Percentiles rank a stretch among this genome's conserved stretches.
These are phyloP conservation scores for Didymodactylos carnosus DNA, from an alignment of 2,888 invertebrate species.

Conservation along the genomic window DNA sequence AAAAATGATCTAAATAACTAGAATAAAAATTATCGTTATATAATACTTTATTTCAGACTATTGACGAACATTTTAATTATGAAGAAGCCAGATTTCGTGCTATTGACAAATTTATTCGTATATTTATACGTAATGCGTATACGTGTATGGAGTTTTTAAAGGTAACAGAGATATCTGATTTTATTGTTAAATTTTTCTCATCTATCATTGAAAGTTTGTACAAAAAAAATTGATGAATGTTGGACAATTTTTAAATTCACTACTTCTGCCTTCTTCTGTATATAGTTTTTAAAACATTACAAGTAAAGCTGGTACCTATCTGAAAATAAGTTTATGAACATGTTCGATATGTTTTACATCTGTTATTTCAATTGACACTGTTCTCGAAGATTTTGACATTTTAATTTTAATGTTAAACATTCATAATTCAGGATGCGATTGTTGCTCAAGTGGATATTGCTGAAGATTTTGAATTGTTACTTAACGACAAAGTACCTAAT, in stretches of 20 bases:
- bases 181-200: neutral
- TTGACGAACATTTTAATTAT: slow-evolving; percentile 40
- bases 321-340: too few relatives aligned
- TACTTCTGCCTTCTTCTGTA: too few relatives aligned
- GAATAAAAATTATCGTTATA: too few relatives aligned
- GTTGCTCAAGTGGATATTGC: slow-evolving; percentile 31
- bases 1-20: too few relatives aligned
- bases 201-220: too few relatives aligned
- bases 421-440: slow-evolving; percentile 32
- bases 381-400: neutral
- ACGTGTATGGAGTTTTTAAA: slow-evolving; percentile 33
- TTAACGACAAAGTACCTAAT: slow-evolving; percentile 34
- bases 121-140: slow-evolving; percentile 37
- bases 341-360: too few relatives aligned
- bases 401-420: neutral
- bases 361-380: too few relatives aligned
- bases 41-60: too few relatives aligned
- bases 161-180: slow-evolving; percentile 19
- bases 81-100: slow-evolving; percentile 38
- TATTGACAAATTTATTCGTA: slow-evolving; percentile 38
- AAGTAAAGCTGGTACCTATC: too few relatives aligned
- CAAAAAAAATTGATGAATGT: too few relatives aligned
- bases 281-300: too few relatives aligned
- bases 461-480: slow-evolving; percentile 38
- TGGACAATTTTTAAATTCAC: too few relatives aligned